Conservation (phyloP, 2,113 vertebrate genomes). For the Channa maculata region DNA sequence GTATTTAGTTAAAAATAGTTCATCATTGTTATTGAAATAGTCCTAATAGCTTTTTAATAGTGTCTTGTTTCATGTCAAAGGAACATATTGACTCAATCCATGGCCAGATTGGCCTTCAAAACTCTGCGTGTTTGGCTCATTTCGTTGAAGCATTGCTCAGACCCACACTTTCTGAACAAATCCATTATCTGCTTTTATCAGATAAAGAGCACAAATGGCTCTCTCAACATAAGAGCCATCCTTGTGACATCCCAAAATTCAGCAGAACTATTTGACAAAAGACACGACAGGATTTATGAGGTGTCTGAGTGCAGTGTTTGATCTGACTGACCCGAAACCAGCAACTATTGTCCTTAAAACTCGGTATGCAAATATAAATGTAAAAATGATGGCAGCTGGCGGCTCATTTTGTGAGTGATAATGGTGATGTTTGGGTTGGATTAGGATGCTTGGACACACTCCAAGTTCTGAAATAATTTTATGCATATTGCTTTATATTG, state of each 20-base stretch:
- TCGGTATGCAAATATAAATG: neutral
- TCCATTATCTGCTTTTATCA: constrained; percentile 57
- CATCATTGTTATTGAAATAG: too few relatives aligned
- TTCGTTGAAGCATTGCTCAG: constrained; percentile 30
- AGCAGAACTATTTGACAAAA: neutral
- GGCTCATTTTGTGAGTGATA: neutral
- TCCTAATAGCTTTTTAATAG: too few relatives aligned
- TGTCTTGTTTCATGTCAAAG: neutral
- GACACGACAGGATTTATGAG: constrained; percentile 1
- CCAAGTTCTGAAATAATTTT: neutral
- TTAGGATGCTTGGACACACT: neutral
- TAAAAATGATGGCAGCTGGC: neutral
- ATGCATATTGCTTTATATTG: neutral
- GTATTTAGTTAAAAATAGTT: too few relatives aligned
- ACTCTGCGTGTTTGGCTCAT: constrained; percentile 49
- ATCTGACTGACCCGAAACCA: neutral
- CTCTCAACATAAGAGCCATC: constrained; percentile 28
- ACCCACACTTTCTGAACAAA: constrained; percentile 51
- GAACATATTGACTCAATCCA: constrained; percentile 32
- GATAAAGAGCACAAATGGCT: constrained; percentile 53
- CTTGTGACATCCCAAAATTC: constrained; percentile 28
- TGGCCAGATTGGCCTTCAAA: constrained; percentile 51
- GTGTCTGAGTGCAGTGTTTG: neutral
- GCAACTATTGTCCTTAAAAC: neutral
- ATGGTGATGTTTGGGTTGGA: neutral